Base-by-base conservation (phyloP, 2,797 vertebrate species). In the Otus scops region DNA sequence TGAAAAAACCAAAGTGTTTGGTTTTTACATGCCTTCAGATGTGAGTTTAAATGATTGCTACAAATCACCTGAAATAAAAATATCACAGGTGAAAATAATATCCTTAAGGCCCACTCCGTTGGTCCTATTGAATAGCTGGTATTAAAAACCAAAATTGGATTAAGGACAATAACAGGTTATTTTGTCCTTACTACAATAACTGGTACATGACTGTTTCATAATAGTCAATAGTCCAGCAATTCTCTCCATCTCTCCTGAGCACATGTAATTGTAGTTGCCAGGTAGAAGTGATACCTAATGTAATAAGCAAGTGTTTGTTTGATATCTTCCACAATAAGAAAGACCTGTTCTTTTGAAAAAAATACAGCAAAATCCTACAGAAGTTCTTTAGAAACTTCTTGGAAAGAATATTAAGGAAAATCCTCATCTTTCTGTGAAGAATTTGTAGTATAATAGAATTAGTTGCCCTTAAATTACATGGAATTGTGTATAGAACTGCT, bases 401-500 rank as follows among this genome's bases (percentile, higher is more conserved):
- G 32, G 28, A 82, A 86, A 88, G 26, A 76, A 63, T 77, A 79
- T 50, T 53, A 51, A 86, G 80, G 30, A 57, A 85, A 73, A 61
- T 7, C 6, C 14, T 89, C 34, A 21, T 71, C 3, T 59, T 77
- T 92, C 38, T 70, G 4, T 61, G 13, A 90, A 43, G 7, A 74
- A 63, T 96, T 96, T 65, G 16, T 43, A 53, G 13, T 90, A 68
- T 70, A 63, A 88, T 63, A 57, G 27, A 88, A 69, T 21, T 50
- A 45, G 5, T 28, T 65, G 8, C 8, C 17, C 19, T 89, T 87
- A 71, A 54, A 64, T 60, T 63, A 34, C 24, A 60, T 38, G 24
- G 4, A 87, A 88, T 23, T 28, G 1, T 82, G 20, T 86, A 74
- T 43, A 89, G 22, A 41, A 56, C 10, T 27, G 6, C 13, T 48